Evolutionary conservation across 2,113 vertebrate genomes (phyloP), one percentile per base, ranked within the genome.

Genomic region (Ameiurus melas): DNA sequence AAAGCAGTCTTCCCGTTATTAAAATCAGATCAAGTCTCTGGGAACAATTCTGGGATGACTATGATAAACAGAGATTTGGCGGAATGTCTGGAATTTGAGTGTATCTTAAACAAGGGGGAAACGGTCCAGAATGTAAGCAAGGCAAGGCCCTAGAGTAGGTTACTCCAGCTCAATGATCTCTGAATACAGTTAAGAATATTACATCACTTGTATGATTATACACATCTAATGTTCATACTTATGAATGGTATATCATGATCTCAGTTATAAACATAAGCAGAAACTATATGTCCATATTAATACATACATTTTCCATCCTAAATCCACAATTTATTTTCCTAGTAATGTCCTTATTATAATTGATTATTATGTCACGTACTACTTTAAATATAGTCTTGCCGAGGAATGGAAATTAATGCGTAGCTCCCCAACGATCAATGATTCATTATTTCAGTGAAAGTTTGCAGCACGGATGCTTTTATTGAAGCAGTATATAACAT

Each of bases 11-110:
- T 85, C 14, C n/a, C 19, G 85, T 92, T 89, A 90, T 91, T 91
- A 84, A 91, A 83, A 88, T 91, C 87, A 85, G 88, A 88, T 87
- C 66, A 85, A 73, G 68, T 78, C 57, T 87, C 86, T 89, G 84
- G 87, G 66, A 87, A 27, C 84, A 83, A 88, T 89, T 90, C 64
- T 84, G 57, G 77, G 60, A 83, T 25, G 82, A 20, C 43, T 77
- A 62, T 60, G 71, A 89, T 85, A 83, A 87, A 92, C 57, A 84
- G 62, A 84, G 39, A 55, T 77, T 85, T 85, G 82, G 82, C 87
- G 66, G 20, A 55, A 47, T 62, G n/a, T 90, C 22, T 60, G 47
- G 83, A 78, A 84, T 86, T 33, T 19, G n/a, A 86, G 51, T 81
- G 64, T 39, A 62, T 86, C 66, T 53, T 30, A 75, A 75, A 66